Conservation (phyloP, 2,888 invertebrate species). For the Cynaeus angustus region DNA sequence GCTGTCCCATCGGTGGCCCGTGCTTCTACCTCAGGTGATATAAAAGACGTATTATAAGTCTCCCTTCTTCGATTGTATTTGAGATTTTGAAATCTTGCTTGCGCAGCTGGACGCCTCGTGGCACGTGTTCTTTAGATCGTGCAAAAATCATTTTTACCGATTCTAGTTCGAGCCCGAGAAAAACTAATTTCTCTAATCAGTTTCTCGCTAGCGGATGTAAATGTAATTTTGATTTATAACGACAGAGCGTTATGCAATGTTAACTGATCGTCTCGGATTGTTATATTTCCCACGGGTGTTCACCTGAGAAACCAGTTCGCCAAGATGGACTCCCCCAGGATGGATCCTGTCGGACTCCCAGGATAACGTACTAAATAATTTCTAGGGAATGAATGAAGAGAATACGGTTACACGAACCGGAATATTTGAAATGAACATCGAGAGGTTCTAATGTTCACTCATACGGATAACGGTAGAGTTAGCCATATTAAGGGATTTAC, state of each 20-base stretch:
- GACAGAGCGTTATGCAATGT: constrained; percentile 46
- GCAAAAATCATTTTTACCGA: too few relatives aligned
- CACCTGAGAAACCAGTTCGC: constrained; percentile 53
- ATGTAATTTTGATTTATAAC: constrained; percentile 46
- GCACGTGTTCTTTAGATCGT: constrained; percentile 18
- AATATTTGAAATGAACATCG: constrained; percentile 33
- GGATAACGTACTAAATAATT: constrained; percentile 49
- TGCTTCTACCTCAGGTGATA: constrained; percentile 41
- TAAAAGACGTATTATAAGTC: constrained; percentile 48
- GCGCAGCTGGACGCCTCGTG: constrained; percentile 18
- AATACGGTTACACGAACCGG: constrained; percentile 28
- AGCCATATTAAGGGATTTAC: constrained; percentile 43
- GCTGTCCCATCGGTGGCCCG: constrained; percentile 38
- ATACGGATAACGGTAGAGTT: constrained; percentile 29
- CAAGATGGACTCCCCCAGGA: constrained; percentile 52
- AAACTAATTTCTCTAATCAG: too few relatives aligned
- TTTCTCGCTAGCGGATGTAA: neutral
- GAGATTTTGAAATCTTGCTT: constrained; percentile 9
- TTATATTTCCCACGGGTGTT: constrained; percentile 53
- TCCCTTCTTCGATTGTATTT: constrained; percentile 46
- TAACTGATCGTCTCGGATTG: constrained; percentile 45
- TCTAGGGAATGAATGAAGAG: constrained; percentile 28
- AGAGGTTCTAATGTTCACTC: constrained; percentile 33
- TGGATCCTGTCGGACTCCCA: constrained; percentile 40
- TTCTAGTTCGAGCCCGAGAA: too few relatives aligned